phyloP scores from a whole-genome alignment of 2,797 vertebrate species.

The Podarcis siculus region DNA sequence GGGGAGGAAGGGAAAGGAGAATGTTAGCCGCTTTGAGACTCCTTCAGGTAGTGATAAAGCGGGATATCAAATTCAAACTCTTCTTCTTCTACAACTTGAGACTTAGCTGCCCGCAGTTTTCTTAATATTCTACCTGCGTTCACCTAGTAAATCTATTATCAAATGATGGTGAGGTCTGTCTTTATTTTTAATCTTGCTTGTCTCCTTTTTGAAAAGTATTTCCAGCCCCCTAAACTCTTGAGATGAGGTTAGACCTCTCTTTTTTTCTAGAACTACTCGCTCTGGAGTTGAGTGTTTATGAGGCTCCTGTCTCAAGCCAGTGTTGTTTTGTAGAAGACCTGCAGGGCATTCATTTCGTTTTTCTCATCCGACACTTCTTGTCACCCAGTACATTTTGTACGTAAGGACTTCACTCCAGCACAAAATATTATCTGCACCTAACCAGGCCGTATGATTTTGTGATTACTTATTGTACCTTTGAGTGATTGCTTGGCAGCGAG shows the following conservation, averaged over 20 bases:
- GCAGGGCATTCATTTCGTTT: constrained; percentile 1
- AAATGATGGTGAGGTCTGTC: not conserved
- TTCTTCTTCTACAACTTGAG: not conserved
- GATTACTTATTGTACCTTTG: fast-evolving
- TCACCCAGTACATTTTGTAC: not conserved
- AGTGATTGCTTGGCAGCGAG: not conserved
- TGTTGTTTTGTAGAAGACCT: not conserved
- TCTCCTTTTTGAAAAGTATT: not conserved
- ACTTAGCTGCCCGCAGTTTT: not conserved
- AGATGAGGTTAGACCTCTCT: not conserved
- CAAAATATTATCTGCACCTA: not conserved
- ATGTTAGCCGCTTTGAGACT: no score
- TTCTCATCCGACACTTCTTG: not conserved
- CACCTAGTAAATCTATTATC: not conserved
- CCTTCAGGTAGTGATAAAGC: no score
- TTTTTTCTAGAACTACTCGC: not conserved
- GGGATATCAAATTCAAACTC: no score
- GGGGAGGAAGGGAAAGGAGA: no score
- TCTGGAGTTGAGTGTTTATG: not conserved
- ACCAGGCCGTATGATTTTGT: constrained; percentile 7
- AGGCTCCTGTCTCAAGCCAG: not conserved
- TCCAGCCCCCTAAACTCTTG: not conserved
- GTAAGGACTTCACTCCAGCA: not conserved
- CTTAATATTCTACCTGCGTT: not conserved
- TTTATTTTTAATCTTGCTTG: not conserved